Percentiles rank a stretch among this genome's conserved stretches.
Evolutionary conservation across 2,797 vertebrate genomes (phyloP).

Genomic region (Sparidentex hasta): DNA sequence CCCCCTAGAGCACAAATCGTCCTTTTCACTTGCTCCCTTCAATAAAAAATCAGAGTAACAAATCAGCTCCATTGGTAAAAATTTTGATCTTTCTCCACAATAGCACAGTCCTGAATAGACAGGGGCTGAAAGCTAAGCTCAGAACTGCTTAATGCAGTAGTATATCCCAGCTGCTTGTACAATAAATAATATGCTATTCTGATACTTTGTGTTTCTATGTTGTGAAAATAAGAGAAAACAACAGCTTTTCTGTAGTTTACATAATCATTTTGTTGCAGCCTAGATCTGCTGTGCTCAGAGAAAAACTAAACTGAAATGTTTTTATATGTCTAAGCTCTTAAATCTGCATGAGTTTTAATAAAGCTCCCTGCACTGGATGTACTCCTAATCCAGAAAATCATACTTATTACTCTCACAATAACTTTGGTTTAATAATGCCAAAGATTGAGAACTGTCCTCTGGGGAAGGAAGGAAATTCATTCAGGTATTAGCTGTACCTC

Average conservation of each 20-base stretch:
- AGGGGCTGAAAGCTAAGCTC: not conserved
- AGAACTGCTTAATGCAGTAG: not conserved
- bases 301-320: slow-evolving; percentile 20
- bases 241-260: slow-evolving; percentile 15
- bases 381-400: slow-evolving; percentile 27
- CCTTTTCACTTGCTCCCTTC: not conserved
- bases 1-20: not conserved
- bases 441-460: not conserved
- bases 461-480: slow-evolving; percentile 24
- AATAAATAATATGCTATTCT: slow-evolving; percentile 5
- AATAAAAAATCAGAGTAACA: not conserved
- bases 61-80: not conserved
- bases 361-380: slow-evolving; percentile 7
- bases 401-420: slow-evolving; percentile 27
- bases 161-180: not conserved
- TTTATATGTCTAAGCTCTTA: slow-evolving; percentile 39
- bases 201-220: not conserved
- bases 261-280: slow-evolving; percentile 19
- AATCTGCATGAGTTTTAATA: slow-evolving; percentile 24
- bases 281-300: slow-evolving; percentile 16
- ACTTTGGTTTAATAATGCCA: slow-evolving; percentile 33
- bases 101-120: not conserved
- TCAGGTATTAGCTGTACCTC: slow-evolving; percentile 36
- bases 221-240: slow-evolving; percentile 14
- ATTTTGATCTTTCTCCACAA: not conserved